A percentile compares a stretch with the other conserved stretches of the same genome.
phyloP scores from a whole-genome alignment of 2,797 vertebrate genomes.

The Mastacembelus armatus region DNA sequence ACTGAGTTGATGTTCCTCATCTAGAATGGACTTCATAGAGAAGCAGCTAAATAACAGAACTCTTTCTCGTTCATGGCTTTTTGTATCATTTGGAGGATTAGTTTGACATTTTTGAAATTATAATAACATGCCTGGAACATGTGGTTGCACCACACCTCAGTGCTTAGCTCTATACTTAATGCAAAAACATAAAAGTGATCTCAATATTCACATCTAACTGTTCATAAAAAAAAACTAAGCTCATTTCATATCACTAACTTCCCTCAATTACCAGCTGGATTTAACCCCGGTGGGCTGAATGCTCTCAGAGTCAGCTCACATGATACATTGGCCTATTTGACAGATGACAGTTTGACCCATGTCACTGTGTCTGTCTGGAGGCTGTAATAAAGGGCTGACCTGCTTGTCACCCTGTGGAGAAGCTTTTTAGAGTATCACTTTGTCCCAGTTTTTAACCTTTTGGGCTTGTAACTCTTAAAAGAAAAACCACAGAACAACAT shows the following conservation, averaged over 20 bases:
- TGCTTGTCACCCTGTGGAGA: neutral
- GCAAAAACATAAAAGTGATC: no score
- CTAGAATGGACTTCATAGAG: neutral
- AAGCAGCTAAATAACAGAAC: no score
- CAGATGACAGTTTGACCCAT: neutral
- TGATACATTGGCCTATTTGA: neutral
- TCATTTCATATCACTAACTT: no score
- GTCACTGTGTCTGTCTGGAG: neutral
- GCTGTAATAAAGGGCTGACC: neutral
- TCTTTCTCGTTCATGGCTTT: no score
- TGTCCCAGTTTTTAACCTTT: neutral
- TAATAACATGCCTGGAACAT: no score
- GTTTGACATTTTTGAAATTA: no score
- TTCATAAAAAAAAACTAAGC: no score
- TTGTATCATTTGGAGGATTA: no score
- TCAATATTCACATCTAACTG: no score
- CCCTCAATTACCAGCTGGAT: neutral
- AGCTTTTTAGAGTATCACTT: neutral
- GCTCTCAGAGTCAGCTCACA: neutral
- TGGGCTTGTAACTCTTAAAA: neutral
- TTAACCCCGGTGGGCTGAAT: neutral
- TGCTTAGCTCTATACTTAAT: no score
- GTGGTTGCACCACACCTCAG: no score
- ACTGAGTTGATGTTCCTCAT: slow-evolving; percentile 7
- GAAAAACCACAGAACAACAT: no score